Base-by-base conservation (phyloP, 2,888 invertebrate species). In the Pocota personata region DNA sequence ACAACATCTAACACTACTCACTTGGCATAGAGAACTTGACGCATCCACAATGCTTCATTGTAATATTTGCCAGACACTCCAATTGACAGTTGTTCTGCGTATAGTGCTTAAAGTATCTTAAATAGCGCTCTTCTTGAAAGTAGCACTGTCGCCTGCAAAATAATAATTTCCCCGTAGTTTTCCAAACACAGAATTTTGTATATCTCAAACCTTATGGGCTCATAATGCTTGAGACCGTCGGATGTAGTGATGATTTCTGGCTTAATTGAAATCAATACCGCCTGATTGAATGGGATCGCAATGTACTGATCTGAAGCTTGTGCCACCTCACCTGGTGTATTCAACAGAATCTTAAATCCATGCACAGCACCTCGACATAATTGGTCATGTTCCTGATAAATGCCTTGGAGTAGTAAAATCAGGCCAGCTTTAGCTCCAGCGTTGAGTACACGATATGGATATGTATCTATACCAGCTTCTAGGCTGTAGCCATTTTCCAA, bases 201-300 rank as follows among this genome's bases (percentile, higher is more conserved):
- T 14, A n/a, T 32, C 4, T 5, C 14, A 21, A 32, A 91, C 90
- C 90, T 93, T 90, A 93, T 92, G 0, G 96, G 95, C 69, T 94
- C 93, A 87, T 96, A 96, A 69, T 94, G 93, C 88, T 93, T 93
- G 4, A 96, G 91, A 24, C 95, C 95, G 67, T 94, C 94, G 0
- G 95, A 95, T 2, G 96, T 96, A 2, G 95, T 95, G 93, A 96
- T 96, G 94, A 96, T 95, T 90, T 95, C 95, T 0, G 96, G 96
- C 90, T 95, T 95, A 10, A 96, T 94, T 0, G 95, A 94, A 0
- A 95, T 95, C 0, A 96, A 94, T 0, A 96, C 94, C 91, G 96
- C 96, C 90, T 95, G 95, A 73, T 95, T 94, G 75, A 95, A 91
- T 8, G 96, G 95, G 8, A 95, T 94, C 69, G 96, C 93, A 90